phyloP scores from a whole-genome alignment of 2,113 vertebrate species.

The Daubentonia madagascariensis region DNA sequence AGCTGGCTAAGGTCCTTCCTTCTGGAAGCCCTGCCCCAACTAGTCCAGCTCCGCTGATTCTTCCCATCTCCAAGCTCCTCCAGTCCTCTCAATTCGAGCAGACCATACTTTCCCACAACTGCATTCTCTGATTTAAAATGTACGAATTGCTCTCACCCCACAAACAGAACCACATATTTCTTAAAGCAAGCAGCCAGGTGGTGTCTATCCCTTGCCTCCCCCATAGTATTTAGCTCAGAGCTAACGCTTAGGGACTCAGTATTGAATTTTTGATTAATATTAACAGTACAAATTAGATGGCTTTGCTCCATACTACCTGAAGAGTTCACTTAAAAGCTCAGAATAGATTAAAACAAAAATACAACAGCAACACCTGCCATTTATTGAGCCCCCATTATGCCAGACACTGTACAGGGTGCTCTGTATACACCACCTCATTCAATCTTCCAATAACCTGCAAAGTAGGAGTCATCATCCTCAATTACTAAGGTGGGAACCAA shows the following conservation, averaged over 20 bases:
- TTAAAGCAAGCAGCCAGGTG: neutral
- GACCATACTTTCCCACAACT: neutral
- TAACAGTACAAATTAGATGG: neutral
- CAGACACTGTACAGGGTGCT: neutral
- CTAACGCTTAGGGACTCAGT: neutral
- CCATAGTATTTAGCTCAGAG: neutral
- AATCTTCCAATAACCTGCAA: neutral
- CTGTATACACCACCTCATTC: neutral
- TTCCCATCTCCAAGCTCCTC: neutral
- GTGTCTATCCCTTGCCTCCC: neutral
- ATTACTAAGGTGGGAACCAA: neutral
- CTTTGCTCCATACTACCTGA: neutral
- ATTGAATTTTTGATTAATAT: slow-evolving; percentile 34
- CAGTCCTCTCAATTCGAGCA: neutral
- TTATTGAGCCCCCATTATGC: neutral
- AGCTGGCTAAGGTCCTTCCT: neutral
- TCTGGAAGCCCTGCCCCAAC: neutral
- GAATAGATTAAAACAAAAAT: slow-evolving; percentile 25
- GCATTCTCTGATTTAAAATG: neutral
- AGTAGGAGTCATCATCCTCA: neutral
- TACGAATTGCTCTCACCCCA: neutral
- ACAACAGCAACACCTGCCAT: neutral
- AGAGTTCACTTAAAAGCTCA: slow-evolving; percentile 5
- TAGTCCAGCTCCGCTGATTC: neutral
- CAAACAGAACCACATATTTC: neutral